Evolutionary conservation across 2,113 vertebrate species (phyloP).

Genomic region (Synodontis membranacea): DNA sequence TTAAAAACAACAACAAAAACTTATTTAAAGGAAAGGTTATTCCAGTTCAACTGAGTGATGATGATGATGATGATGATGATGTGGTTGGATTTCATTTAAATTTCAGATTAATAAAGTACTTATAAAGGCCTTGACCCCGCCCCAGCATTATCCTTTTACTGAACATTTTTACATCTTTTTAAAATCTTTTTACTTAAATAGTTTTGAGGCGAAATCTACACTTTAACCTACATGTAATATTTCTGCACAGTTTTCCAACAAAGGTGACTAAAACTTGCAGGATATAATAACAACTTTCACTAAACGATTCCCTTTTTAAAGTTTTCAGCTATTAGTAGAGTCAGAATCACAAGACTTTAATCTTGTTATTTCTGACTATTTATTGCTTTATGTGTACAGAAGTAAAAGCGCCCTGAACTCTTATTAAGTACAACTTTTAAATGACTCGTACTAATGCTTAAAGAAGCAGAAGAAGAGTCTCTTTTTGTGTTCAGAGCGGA

Average conservation of each 20-base stretch:
- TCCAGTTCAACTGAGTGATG: not conserved
- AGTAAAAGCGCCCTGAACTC: not conserved
- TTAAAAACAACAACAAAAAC: not conserved
- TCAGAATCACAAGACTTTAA: not conserved
- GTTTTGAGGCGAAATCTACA: not conserved
- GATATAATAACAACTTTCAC: not conserved
- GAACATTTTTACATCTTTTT: not conserved
- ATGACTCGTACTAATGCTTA: not conserved
- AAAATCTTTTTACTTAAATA: not conserved
- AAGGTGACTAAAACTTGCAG: not conserved
- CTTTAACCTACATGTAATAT: not conserved
- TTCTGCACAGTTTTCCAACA: not conserved
- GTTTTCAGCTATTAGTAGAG: not conserved
- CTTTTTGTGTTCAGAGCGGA: not conserved
- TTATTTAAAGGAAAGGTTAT: not conserved
- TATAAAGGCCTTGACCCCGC: not conserved
- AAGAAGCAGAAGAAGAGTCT: constrained; percentile 6
- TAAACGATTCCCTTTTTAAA: not conserved
- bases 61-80: not conserved
- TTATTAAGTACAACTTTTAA: not conserved
- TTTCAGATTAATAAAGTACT: not conserved
- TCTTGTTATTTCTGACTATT: not conserved
- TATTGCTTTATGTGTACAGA: not conserved
- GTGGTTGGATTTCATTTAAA: not conserved
- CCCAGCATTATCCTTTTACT: too few species aligned